Evolutionary conservation across 2,888 invertebrate species (phyloP).

Genomic region (Lapara coniferarum): DNA sequence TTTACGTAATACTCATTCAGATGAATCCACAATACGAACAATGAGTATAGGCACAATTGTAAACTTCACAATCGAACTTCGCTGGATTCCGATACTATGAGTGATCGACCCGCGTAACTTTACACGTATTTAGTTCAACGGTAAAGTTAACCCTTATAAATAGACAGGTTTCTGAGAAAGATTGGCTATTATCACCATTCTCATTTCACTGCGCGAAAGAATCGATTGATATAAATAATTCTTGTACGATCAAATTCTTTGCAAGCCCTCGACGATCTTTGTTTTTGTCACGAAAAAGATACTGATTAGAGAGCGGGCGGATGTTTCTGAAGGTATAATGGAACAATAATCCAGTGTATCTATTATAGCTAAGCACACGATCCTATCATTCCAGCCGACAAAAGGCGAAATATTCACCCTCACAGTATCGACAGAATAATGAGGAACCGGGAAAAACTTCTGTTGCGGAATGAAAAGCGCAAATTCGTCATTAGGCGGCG

Average conservation of each 20-base stretch:
- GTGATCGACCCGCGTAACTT: neutral
- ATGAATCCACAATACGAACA: slow-evolving; percentile 3
- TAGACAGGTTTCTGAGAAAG: neutral
- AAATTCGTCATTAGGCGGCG: slow-evolving; percentile 84
- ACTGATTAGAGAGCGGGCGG: slow-evolving; percentile 30
- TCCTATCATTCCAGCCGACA: slow-evolving; percentile 73
- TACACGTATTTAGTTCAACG: neutral
- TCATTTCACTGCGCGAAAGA: too few relatives aligned
- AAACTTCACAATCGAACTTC: neutral
- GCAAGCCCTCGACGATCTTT: slow-evolving; percentile 8
- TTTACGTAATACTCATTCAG: slow-evolving; percentile 17
- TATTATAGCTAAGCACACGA: slow-evolving; percentile 67
- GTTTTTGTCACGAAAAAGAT: slow-evolving; percentile 36
- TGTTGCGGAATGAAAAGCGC: slow-evolving; percentile 84
- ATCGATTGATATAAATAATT: too few relatives aligned
- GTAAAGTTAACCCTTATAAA: neutral
- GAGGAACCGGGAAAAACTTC: slow-evolving; percentile 83
- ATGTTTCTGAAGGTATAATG: slow-evolving; percentile 33
- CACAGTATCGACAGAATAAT: slow-evolving; percentile 81
- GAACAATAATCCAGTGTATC: slow-evolving; percentile 56
- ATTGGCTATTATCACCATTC: too few relatives aligned
- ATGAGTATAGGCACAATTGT: slow-evolving; percentile 1
- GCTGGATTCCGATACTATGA: neutral
- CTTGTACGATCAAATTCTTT: neutral
- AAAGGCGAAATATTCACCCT: slow-evolving; percentile 72